Base-by-base conservation (phyloP, 2,113 vertebrate genomes). In the Limanda limanda region DNA sequence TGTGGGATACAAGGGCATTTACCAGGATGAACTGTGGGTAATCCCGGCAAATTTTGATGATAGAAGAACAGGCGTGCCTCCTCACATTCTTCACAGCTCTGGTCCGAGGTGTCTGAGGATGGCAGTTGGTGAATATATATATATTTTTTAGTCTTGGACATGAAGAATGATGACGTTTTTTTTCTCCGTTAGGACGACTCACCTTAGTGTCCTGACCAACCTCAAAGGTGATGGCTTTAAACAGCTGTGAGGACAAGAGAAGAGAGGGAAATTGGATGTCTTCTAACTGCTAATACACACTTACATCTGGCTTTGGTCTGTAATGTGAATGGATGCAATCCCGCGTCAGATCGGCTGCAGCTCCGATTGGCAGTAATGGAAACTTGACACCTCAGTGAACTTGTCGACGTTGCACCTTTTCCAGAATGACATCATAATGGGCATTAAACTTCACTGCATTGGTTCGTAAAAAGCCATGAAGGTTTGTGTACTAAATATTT, bases 21-120 rank as follows among this genome's bases (percentile, higher is more conserved):
- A 99, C 98, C 96, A 97, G 81, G 45, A 98, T 94, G 37, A 98
- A 94, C 3, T 97, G 94, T 20, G 98, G 95, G 82, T 96, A 97
- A 93, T 98, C 97, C 5, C 97, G 91, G 79, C 97, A 99, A 84
- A 99, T 98, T 89, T 96, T 98, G 80, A 99, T 97, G 86, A 99
- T 96, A 27, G 97, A 96, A 10, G 96, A 98, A 83, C 96, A 97
- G 0, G 97, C 97, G 1, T 99, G 98, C 63, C 97, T 95, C 89
- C 98, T 94, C 68, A 99, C 96, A 18, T 97, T 98, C 88, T 97
- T 98, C 54, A 98, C 96, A 37, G 96, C 95, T 79, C 97, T 94
- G 12, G 96, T 96, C 87, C 96, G 95, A 67, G 97, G 96, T 42
- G 91, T 95, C 98, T 99, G 84, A 21, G 83, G 42, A 68, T 0